A percentile compares a stretch with the other conserved stretches of the same genome.
These are phyloP conservation scores for Setophaga coronata DNA, from an alignment of 2,113 vertebrate species.

Conservation along the genomic window DNA sequence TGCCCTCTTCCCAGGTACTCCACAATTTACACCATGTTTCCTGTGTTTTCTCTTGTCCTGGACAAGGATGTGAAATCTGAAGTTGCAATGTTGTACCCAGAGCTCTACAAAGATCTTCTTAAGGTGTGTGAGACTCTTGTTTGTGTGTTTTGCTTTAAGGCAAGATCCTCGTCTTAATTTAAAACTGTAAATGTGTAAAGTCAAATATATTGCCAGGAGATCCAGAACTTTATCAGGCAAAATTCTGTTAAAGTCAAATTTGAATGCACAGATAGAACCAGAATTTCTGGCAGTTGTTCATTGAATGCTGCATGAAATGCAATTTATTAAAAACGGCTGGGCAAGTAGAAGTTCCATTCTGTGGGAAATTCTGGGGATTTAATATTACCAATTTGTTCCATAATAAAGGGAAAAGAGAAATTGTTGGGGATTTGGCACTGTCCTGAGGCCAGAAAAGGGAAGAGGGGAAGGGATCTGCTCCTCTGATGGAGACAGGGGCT, in stretches of 20 bases:
- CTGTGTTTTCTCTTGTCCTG: slow-evolving; percentile 94
- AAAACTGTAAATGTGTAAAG: background rate
- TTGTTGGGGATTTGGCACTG: background rate
- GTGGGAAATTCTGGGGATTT: slow-evolving; percentile 41
- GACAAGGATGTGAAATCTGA: slow-evolving; percentile 98
- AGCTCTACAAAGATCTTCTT: slow-evolving; percentile 95
- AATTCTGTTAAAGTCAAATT: background rate
- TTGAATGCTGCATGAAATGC: slow-evolving; percentile 13
- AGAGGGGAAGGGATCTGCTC: background rate
- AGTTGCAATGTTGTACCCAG: slow-evolving; percentile 97
- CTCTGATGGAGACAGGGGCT: background rate
- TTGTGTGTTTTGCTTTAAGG: background rate
- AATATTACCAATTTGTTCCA: slow-evolving; percentile 33
- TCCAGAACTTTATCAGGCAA: background rate
- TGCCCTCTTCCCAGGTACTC: slow-evolving; percentile 82
- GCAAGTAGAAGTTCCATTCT: slow-evolving; percentile 20
- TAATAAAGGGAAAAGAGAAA: slow-evolving; percentile 26
- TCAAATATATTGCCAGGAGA: background rate
- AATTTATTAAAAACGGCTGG: slow-evolving; percentile 44
- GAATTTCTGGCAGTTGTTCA: background rate
- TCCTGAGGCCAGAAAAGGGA: background rate
- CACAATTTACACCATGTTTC: slow-evolving; percentile 98
- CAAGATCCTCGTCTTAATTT: background rate
- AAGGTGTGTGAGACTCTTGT: slow-evolving; percentile 76
- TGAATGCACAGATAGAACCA: background rate